A percentile compares a stretch with the other conserved stretches of the same genome.
Evolutionary conservation across 2,797 vertebrate species (phyloP).

Genomic region (Gallinago nigripennis): DNA sequence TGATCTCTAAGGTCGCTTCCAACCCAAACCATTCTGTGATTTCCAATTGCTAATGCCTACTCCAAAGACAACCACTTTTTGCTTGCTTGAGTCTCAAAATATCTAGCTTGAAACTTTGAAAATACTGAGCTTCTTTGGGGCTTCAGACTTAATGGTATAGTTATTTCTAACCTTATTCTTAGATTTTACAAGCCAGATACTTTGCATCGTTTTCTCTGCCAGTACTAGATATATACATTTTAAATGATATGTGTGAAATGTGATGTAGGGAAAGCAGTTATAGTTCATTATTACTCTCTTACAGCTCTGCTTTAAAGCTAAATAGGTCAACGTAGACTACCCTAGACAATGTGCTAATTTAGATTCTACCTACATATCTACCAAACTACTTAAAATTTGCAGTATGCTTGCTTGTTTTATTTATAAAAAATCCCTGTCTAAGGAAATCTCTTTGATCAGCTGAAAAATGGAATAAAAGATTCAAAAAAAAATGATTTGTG

Average conservation of each 20-base stretch:
- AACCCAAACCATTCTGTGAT: background rate
- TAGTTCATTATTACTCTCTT: conserved; percentile 43
- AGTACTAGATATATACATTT: conserved; percentile 16
- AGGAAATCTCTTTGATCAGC: conserved; percentile 71
- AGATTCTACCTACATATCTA: conserved; percentile 59
- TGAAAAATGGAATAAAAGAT: conserved; percentile 65
- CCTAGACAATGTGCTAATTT: conserved; percentile 56
- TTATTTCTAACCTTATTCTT: background rate
- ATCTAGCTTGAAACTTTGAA: background rate
- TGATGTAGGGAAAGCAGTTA: conserved; percentile 10
- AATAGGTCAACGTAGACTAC: conserved; percentile 59
- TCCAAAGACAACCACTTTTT: background rate
- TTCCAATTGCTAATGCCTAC: background rate
- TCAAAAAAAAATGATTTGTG: conserved; percentile 56
- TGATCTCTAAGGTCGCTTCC: too few relatives aligned
- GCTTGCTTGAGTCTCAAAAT: background rate
- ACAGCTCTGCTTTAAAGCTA: conserved; percentile 42
- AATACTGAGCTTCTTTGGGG: background rate
- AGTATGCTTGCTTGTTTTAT: conserved; percentile 47
- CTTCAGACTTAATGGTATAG: background rate
- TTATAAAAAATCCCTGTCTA: conserved; percentile 63
- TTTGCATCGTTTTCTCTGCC: background rate
- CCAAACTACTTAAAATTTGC: conserved; percentile 48
- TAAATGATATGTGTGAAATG: conserved; percentile 1
- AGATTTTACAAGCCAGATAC: background rate